Conservation (phyloP, 2,797 vertebrate genomes). For the Anguilla obscura region DNA sequence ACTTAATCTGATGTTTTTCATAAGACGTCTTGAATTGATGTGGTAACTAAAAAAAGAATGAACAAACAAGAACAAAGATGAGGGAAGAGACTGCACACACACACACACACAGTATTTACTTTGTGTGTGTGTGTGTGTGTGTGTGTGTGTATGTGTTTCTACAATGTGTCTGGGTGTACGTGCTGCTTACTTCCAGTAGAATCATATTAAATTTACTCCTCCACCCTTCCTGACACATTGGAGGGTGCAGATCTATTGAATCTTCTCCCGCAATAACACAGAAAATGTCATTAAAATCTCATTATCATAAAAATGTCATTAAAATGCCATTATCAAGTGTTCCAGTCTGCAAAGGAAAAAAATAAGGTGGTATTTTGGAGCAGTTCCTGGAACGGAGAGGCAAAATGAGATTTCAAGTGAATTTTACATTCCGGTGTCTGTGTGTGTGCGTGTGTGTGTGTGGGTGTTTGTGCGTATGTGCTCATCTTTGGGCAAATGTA, state of each 20-base stretch:
- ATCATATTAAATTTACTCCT: background rate
- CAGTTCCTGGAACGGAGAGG: background rate
- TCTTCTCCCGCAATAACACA: constrained; percentile 13
- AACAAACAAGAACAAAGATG: background rate
- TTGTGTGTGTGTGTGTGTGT: background rate
- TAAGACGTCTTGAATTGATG: too few relatives aligned
- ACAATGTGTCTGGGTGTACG: background rate
- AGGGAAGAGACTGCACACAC: too few relatives aligned
- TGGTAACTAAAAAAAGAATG: background rate
- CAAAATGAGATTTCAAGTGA: constrained; percentile 18
- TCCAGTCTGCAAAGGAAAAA: background rate
- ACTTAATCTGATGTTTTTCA: too few relatives aligned
- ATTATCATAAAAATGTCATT: constrained; percentile 24
- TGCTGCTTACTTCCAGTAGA: background rate
- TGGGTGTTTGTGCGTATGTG: background rate
- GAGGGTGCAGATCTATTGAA: constrained; percentile 15
- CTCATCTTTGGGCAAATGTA: background rate
- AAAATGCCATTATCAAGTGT: constrained; percentile 22
- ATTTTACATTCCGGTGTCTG: background rate
- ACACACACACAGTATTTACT: too few relatives aligned
- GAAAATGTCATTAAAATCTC: constrained; percentile 22
- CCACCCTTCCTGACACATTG: background rate
- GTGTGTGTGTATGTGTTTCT: background rate
- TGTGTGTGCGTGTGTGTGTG: background rate
- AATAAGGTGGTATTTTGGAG: background rate